Evolutionary conservation across 2,888 invertebrate species (phyloP), one percentile per base, ranked within the genome.

Genomic region (Notodonta ziczac): DNA sequence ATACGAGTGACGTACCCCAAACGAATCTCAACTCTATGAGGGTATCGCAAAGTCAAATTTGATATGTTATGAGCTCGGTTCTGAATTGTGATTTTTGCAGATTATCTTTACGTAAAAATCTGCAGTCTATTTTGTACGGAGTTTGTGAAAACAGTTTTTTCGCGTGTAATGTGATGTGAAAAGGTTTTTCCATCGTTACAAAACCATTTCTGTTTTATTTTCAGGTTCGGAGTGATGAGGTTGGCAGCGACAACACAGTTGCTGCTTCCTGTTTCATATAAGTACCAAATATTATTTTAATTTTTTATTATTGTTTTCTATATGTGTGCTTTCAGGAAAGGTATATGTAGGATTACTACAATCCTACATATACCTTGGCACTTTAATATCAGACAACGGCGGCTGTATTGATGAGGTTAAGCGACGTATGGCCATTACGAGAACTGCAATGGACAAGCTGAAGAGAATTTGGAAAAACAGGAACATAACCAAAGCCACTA

Each of bases 81-180:
- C 0, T 0, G 66, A 61, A 62, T 66, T 73, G 69, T 71, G 77
- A 71, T 77, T 76, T 76, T 75, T 77, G 44, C 66, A 71, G 76
- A 77, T 76, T 67, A 76, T 76, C 77, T 71, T 69, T 69, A 77
- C 69, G 75, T 75, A 74, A 72, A 75, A 71, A 76, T 66, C 76
- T 69, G 72, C 69, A 74, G 73, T 66, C 66, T 66, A 69, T 57
- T 63, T 63, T 65, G 54, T 69, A 62, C 61, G 65, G 56, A 59
- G 46, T 69, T 57, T 67, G 62, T 60, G 60, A 70, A 73, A 76
- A 67, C 58, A 63, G 58, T 63, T 66, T 65, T 64, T 65, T 57
- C 57, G 50, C 60, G 53, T 59, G 52, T 54, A 67, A 73, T 63
- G 50, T 59, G 65, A 56, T 69, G 53, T 60, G 48, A 14, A 53